Evolutionary conservation across 2,888 invertebrate species (phyloP).

Genomic region (Lepidocyrtinus sp.): DNA sequence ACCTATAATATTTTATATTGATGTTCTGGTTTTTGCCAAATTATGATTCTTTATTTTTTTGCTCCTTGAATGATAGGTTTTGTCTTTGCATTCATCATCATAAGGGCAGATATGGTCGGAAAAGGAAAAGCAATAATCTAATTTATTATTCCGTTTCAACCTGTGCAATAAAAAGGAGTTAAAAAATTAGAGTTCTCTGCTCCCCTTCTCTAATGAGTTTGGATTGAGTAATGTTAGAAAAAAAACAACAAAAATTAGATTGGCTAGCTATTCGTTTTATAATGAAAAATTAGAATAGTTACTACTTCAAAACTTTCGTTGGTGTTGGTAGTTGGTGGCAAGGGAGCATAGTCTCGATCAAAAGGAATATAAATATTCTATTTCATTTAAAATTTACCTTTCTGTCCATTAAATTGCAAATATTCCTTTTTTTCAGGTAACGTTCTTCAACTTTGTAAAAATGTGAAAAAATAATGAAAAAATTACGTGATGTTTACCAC

Average conservation of each 20-base stretch:
- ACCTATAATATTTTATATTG: no score
- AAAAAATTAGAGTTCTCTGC: conserved; percentile 52
- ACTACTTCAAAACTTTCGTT: no score
- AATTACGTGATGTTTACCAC: neutral
- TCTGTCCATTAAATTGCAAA: no score
- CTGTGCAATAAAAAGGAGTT: conserved; percentile 52
- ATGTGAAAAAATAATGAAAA: neutral
- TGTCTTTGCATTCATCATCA: neutral
- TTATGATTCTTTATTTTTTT: conserved; percentile 2
- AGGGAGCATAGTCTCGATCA: no score
- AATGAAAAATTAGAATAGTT: no score
- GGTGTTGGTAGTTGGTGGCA: no score
- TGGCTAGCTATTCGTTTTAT: no score
- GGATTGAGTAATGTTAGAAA: conserved; percentile 46
- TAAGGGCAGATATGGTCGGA: neutral
- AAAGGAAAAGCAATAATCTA: conserved; percentile 55
- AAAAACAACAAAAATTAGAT: conserved; percentile 28
- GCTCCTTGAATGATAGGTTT: conserved; percentile 4
- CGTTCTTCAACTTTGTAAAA: no score
- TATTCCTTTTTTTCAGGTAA: no score
- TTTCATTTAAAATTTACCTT: no score
- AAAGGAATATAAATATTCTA: no score
- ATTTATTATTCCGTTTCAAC: conserved; percentile 59
- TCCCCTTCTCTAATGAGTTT: conserved; percentile 45
- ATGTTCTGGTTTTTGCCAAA: conserved; percentile 34